A percentile compares a stretch with the other conserved stretches of the same genome.
Conservation (phyloP, 2,797 vertebrate genomes). For the Alectoris magna region DNA sequence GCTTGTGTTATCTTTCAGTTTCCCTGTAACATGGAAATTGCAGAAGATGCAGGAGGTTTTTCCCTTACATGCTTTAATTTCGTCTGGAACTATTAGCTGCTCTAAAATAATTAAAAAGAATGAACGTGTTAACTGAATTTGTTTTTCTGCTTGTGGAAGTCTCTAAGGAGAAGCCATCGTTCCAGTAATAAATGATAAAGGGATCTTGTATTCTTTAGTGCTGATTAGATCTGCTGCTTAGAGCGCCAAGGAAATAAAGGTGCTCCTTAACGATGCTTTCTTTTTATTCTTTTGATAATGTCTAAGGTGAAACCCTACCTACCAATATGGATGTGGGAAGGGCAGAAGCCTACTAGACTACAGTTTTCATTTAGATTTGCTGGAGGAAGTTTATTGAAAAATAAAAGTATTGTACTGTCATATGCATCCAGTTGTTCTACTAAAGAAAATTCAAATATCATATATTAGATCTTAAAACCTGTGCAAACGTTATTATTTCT, state of each 20-base stretch:
- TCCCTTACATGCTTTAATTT: neutral
- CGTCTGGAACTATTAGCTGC: neutral
- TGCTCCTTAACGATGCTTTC: neutral
- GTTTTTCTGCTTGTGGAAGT: neutral
- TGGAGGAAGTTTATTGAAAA: neutral
- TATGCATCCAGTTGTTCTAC: neutral
- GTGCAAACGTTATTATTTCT: neutral
- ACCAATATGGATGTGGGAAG: neutral
- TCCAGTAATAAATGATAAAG: neutral
- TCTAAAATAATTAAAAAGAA: neutral
- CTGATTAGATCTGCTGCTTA: neutral
- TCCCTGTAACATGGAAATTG: neutral
- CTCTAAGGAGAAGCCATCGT: neutral
- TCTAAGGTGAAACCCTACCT: neutral
- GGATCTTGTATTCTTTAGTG: neutral
- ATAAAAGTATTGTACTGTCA: neutral
- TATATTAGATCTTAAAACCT: neutral
- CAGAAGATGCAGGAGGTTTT: neutral
- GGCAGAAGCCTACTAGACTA: neutral
- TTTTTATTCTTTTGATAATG: neutral
- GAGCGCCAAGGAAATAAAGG: neutral
- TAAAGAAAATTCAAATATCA: neutral
- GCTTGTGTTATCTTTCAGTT: neutral
- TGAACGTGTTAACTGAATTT: neutral
- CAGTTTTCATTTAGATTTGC: neutral